phyloP scores from a whole-genome alignment of 2,888 invertebrate species.

The Leptura quadrifasciata region DNA sequence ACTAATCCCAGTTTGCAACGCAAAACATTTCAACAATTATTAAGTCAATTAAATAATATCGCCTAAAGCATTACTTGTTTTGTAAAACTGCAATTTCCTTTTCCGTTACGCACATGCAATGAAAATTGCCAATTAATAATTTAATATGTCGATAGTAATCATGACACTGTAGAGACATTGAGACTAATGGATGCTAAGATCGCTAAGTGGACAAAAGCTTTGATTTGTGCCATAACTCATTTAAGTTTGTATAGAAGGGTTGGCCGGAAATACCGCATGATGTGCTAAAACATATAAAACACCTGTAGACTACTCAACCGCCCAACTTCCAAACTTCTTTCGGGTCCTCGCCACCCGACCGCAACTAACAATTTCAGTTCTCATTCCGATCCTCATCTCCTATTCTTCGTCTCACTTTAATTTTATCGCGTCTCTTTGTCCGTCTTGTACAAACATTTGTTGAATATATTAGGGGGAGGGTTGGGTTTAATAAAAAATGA shows the following conservation, averaged over 20 bases:
- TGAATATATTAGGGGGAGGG: slow-evolving; percentile 29
- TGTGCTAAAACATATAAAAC: slow-evolving; percentile 53
- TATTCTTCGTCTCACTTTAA: slow-evolving; percentile 20
- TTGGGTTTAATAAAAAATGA: slow-evolving; percentile 23
- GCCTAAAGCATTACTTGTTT: not conserved
- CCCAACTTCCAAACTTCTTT: slow-evolving; percentile 42
- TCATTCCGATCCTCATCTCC: slow-evolving; percentile 15
- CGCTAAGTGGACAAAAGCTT: slow-evolving; percentile 22
- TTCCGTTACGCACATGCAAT: not conserved
- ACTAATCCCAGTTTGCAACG: no score
- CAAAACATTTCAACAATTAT: not conserved
- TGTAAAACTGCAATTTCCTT: not conserved
- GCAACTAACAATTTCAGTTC: slow-evolving; percentile 32
- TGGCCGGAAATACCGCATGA: slow-evolving; percentile 54
- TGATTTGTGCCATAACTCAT: slow-evolving; percentile 46
- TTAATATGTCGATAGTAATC: not conserved
- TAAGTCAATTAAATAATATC: not conserved
- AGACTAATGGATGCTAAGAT: slow-evolving; percentile 11
- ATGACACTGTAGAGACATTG: not conserved
- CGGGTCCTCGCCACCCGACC: slow-evolving; percentile 37
- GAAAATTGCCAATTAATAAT: not conserved
- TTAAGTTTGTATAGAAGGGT: slow-evolving; percentile 46
- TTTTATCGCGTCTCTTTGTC: slow-evolving; percentile 20
- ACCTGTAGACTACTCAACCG: slow-evolving; percentile 46
- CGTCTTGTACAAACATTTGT: slow-evolving; percentile 23